Base-by-base conservation (phyloP, 2,888 invertebrate species). In the Altica lythri region DNA sequence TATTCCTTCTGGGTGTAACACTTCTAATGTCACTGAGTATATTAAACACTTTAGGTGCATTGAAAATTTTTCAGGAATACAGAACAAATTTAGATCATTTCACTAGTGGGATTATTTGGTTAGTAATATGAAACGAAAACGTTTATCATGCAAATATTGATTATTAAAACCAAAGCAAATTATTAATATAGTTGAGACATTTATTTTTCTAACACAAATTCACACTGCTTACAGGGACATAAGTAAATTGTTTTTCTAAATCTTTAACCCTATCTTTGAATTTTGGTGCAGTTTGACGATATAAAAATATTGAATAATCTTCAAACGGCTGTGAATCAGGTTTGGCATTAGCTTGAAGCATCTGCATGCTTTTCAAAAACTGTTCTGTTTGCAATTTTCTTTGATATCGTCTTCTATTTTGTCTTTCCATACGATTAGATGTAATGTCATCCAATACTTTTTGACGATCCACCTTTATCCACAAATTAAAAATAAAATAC, bases 221-320 rank as follows among this genome's bases (percentile, higher is more conserved):
- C 18, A 65, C 55, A 59, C 55, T 45, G 61, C 86, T 87, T 87
- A 87, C 87, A 72, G 86, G 86, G 38, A 76, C 68, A 75, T 85
- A 84, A 63, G 86, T 80, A 66, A 88, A 81, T 77, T 88, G 86
- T 77, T 83, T 81, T 75, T 88, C 92, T 72, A 92, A 80, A 67
- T 87, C 85, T 83, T 88, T 88, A 57, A 92, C 90, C 57, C 92
- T 83, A 74, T 90, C 90, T 77, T 86, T 86, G 78, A 92, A 92
- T 72, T 89, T 84, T 4, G 90, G 89, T 10, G 92, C 92, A 52
- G 86, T 88, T 75, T 91, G 90, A 45, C 92, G 83, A 77, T 92
- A 93, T 70, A 92, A 82, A 77, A 89, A 90, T 69, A 92, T 82
- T 17, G 90, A 89, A 78, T 91, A 90, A 77, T 92, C 88, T 77